These are phyloP conservation scores for Natator depressus DNA, from an alignment of 2,113 vertebrate species.

Conservation along the genomic window DNA sequence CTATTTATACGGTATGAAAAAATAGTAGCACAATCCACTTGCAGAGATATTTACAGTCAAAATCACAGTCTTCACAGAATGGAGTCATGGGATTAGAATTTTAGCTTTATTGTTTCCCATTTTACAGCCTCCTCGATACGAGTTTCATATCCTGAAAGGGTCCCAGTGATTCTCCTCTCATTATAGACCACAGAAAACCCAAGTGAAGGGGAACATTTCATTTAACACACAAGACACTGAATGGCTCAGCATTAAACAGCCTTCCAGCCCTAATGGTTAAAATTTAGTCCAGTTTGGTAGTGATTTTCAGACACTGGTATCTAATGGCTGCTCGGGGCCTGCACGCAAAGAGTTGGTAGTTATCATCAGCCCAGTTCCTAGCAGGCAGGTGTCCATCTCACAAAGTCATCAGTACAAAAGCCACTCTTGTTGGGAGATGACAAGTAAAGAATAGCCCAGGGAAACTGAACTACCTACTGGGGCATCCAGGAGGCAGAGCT, in stretches of 20 bases:
- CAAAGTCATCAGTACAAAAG: accelerated
- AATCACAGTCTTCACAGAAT: slow-evolving; percentile 36
- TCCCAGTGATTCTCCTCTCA: background rate
- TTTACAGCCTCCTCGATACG: background rate
- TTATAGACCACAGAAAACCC: background rate
- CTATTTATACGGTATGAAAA: slow-evolving; percentile 68
- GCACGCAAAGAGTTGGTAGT: background rate
- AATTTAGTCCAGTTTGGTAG: background rate
- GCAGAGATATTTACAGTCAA: slow-evolving; percentile 50
- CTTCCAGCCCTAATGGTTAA: background rate
- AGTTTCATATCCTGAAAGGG: background rate
- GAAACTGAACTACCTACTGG: background rate
- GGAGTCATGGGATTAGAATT: slow-evolving; percentile 8
- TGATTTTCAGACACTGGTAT: background rate
- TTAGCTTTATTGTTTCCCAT: slow-evolving; percentile 5
- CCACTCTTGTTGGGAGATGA: background rate
- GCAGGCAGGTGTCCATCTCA: background rate
- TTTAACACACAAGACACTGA: background rate
- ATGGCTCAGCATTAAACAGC: background rate
- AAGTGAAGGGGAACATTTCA: background rate
- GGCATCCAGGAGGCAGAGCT: background rate
- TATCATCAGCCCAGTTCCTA: background rate
- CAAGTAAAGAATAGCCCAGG: background rate
- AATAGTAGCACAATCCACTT: slow-evolving; percentile 28
- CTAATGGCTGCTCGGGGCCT: background rate